Percentiles rank a stretch among this genome's conserved stretches.
These are phyloP conservation scores for Lanius ludovicianus DNA, from an alignment of 2,113 vertebrate species.

Conservation along the genomic window DNA sequence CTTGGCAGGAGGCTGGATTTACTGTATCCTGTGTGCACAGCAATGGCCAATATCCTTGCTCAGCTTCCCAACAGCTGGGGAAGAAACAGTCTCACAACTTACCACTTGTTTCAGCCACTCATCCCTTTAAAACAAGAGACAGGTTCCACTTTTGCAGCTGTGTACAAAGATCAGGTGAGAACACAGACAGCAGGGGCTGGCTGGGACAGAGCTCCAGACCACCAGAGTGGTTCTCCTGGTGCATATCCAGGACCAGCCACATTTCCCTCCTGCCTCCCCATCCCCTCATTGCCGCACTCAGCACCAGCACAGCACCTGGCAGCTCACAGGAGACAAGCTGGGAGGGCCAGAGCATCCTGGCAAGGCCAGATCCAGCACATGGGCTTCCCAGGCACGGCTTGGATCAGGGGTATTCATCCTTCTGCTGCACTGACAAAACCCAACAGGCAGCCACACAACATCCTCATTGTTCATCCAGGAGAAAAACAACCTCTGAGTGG, in stretches of 20 bases:
- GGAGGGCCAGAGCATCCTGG: not conserved
- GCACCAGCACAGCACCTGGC: not conserved
- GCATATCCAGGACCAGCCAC: not conserved
- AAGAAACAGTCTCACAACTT: not conserved
- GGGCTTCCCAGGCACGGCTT: not conserved
- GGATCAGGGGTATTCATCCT: not conserved
- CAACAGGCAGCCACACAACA: conserved; percentile 10
- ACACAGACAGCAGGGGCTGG: rapidly evolving
- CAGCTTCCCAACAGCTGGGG: not conserved
- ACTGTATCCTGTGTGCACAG: not conserved
- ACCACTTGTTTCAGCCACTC: not conserved
- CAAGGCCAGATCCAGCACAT: not conserved
- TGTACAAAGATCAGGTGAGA: not conserved
- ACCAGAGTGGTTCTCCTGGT: not conserved
- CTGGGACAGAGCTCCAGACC: not conserved
- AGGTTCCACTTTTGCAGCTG: not conserved
- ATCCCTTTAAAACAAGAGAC: not conserved
- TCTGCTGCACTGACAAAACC: not conserved
- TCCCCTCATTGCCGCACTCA: not conserved
- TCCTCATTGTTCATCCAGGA: not conserved
- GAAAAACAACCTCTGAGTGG: not conserved
- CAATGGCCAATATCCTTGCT: not conserved
- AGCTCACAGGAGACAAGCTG: not conserved
- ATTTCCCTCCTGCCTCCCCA: rapidly evolving
- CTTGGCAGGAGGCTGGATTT: not conserved